Conservation (phyloP, 2,888 invertebrate species). For the Caenorhabditis imperialis region DNA sequence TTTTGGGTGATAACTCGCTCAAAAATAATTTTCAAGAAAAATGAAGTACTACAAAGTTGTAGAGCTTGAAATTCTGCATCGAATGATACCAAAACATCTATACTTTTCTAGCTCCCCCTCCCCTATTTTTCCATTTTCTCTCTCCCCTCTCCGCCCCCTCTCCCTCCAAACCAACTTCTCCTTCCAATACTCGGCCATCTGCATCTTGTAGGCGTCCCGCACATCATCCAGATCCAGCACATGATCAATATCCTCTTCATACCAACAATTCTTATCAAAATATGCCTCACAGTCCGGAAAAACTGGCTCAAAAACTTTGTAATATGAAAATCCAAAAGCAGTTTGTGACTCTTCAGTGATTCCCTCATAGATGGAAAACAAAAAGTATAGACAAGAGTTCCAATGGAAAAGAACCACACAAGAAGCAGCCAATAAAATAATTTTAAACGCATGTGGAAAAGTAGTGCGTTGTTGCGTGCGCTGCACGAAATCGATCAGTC, state of each 20-base stretch:
- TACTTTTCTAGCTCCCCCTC: too few relatives aligned
- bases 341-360: constrained; percentile 64
- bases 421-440: constrained; percentile 60
- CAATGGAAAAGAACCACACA: constrained; percentile 67
- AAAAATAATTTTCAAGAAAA: too few relatives aligned
- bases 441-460: constrained; percentile 70
- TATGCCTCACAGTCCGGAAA: constrained; percentile 64
- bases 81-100: too few relatives aligned
- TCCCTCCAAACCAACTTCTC: too few relatives aligned
- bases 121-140: too few relatives aligned
- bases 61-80: too few relatives aligned
- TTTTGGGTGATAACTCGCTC: too few relatives aligned
- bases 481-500: constrained; percentile 58
- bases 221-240: constrained; percentile 57
- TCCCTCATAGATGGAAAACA: constrained; percentile 70
- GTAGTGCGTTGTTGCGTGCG: constrained; percentile 41
- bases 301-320: constrained; percentile 70
- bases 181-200: constrained; percentile 60
- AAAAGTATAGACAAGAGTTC: constrained; percentile 76
- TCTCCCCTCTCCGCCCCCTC: too few relatives aligned
- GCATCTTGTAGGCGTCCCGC: constrained; percentile 53
- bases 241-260: constrained; percentile 28
- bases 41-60: too few relatives aligned
- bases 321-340: constrained; percentile 69
- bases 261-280: constrained; percentile 50